Base-by-base conservation (phyloP, 1,140 invertebrate genomes). In the Ostrea edulis region DNA sequence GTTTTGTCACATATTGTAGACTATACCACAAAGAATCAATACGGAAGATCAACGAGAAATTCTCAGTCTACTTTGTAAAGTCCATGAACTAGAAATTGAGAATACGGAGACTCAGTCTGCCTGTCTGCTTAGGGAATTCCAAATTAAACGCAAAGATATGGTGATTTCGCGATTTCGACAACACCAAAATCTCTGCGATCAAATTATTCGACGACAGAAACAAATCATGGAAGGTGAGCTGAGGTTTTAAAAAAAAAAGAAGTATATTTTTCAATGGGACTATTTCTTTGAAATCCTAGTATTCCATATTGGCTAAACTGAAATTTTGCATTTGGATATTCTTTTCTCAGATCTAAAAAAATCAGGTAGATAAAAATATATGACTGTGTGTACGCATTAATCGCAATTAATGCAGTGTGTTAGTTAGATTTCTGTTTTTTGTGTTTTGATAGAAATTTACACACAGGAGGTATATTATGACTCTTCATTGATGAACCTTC, bases 61-160 rank as follows among this genome's bases (percentile, higher is more conserved):
- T 54, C 95, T 98, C 22, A 96, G 97, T 14, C 95, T 98, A 29
- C 96, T 98, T 92, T 97, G 97, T 92, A 96, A 97, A 89, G 95
- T 98, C 8, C 98, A 98, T 93, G 97, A 98, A 95, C 95, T 98
- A 52, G 98, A 99, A 95, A 98, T 98, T 0, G 97, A 98, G 93
- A 98, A 98, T 95, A 96, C 98, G 94, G 98, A 98, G 91, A 95
- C 98, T 88, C 97, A 98, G 94, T 97, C 97, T 11, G 97, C 98
- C 92, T 96, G 97, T 85, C 95, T 98, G 53, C 96, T 98, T 8
- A 96, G 97, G 53, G 97, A 98, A 91, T 97, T 98, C 90, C 98
- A 98, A 94, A 96, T 98, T 20, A 96, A 97, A 68, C 95, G 98
- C 85, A 96, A 98, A 86, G 98, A 98, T 92, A 95, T 98, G 51